These are phyloP conservation scores for Kradibia gibbosae DNA, from an alignment of 1,140 invertebrate species.

Conservation along the genomic window DNA sequence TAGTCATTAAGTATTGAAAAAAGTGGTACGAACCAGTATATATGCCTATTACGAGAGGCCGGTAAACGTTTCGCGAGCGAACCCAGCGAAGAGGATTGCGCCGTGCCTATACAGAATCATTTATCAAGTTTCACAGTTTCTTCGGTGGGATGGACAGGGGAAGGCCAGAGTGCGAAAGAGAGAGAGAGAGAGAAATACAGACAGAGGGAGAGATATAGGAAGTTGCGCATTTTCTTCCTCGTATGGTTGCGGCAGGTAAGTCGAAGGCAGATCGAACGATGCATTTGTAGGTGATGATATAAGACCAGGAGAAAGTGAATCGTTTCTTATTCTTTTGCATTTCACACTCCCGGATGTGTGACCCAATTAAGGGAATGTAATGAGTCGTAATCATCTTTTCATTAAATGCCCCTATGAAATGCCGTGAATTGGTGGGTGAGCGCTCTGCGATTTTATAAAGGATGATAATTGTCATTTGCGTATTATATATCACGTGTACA, in stretches of 20 bases:
- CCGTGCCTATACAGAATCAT: conserved; percentile 56
- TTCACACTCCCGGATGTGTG: neutral
- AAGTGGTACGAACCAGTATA: neutral
- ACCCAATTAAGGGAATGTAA: conserved; percentile 55
- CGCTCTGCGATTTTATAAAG: neutral
- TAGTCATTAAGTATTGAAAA: neutral
- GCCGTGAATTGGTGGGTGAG: neutral
- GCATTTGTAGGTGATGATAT: conserved; percentile 27
- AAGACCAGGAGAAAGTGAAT: neutral
- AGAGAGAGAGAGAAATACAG: too few species aligned
- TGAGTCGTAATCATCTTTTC: conserved; percentile 55
- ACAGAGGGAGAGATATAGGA: too few species aligned
- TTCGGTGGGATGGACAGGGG: conserved; percentile 59
- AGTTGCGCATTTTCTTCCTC: conserved; percentile 56
- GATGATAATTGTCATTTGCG: neutral
- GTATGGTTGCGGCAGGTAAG: conserved; percentile 64
- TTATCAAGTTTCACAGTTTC: conserved; percentile 67
- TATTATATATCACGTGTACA: neutral
- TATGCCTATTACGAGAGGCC: neutral
- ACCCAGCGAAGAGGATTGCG: conserved; percentile 20
- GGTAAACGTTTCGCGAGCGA: neutral
- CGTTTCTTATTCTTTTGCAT: too few species aligned
- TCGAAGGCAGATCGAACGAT: conserved; percentile 42
- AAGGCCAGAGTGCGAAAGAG: conserved; percentile 50
- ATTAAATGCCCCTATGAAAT: neutral